These are phyloP conservation scores for Galaxea fascicularis DNA, from an alignment of 92 coral and sea anemone genomes.

Conservation along the genomic window DNA sequence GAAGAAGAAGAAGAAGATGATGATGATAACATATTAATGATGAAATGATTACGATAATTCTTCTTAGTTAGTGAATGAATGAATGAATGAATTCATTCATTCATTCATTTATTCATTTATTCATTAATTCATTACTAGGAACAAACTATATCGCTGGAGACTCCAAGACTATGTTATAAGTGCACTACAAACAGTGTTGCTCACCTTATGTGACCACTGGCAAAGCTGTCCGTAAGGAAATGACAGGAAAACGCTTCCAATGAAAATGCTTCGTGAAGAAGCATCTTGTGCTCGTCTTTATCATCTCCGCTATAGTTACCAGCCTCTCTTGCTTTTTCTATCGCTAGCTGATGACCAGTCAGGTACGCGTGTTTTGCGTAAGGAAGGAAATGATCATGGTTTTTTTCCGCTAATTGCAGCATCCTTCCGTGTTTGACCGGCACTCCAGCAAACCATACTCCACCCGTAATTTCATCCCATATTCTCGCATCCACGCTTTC, in stretches of 20 bases:
- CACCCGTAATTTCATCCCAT: constrained; percentile 47
- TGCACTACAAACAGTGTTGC: constrained; percentile 22
- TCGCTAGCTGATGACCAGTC: constrained; percentile 58
- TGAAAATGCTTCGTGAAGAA: constrained; percentile 60
- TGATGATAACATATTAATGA: too few species aligned
- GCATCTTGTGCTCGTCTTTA: not conserved
- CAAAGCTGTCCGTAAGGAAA: constrained; percentile 73
- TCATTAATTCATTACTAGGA: too few species aligned
- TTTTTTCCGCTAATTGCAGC: constrained; percentile 51
- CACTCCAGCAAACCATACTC: constrained; percentile 33
- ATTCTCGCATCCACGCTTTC: not conserved
- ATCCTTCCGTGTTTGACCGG: constrained; percentile 42
- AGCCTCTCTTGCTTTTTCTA: constrained; percentile 48
- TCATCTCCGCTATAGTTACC: not conserved
- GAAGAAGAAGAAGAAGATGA: too few species aligned
- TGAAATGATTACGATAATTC: too few species aligned
- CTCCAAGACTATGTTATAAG: not conserved
- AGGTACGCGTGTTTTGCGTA: constrained; percentile 56
- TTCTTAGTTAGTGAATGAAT: too few species aligned
- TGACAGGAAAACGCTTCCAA: constrained; percentile 81
- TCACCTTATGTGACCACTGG: constrained; percentile 76
- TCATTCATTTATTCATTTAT: too few species aligned
- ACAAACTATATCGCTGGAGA: too few species aligned
- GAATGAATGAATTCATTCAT: too few species aligned
- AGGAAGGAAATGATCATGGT: constrained; percentile 68